Evolutionary conservation across 2,888 invertebrate genomes (phyloP).

Genomic region (Iselma pallidipennis): DNA sequence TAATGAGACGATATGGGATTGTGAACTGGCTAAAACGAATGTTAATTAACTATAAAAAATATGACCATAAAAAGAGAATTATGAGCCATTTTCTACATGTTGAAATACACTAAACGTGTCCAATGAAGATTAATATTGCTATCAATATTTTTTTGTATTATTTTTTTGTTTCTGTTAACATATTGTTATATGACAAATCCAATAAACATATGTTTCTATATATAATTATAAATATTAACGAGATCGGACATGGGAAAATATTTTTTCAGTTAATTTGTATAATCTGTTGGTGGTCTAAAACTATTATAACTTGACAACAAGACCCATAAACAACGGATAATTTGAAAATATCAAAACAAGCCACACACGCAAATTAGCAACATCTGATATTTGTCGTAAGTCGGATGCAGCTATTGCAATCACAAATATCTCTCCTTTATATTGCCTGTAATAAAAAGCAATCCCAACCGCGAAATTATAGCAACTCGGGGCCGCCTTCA

Average conservation of each 20-base stretch:
- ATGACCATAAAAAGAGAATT: not conserved
- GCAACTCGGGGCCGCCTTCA: constrained; percentile 3
- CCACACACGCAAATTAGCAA: constrained; percentile 18
- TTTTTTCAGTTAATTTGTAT: not conserved
- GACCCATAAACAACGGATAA: constrained; percentile 17
- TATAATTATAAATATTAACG: not conserved
- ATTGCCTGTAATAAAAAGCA: constrained; percentile 9
- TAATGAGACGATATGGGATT: constrained; percentile 34
- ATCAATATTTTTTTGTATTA: too few relatives aligned
- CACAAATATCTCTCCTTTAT: constrained; percentile 22
- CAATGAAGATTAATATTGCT: not conserved
- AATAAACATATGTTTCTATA: not conserved
- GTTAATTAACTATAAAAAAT: not conserved
- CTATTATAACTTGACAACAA: not conserved
- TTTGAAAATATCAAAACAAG: constrained; percentile 11
- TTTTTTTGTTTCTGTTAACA: too few relatives aligned
- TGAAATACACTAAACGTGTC: not conserved
- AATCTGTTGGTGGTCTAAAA: not conserved
- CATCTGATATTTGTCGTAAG: constrained; percentile 20
- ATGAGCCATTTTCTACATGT: not conserved
- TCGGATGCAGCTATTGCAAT: constrained; percentile 11
- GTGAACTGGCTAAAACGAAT: constrained; percentile 6
- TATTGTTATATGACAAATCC: not conserved
- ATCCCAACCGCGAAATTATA: constrained; percentile 1
- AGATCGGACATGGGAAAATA: not conserved